phyloP scores from a whole-genome alignment of 2,888 invertebrate genomes.

The Gasteruption jaculator region DNA sequence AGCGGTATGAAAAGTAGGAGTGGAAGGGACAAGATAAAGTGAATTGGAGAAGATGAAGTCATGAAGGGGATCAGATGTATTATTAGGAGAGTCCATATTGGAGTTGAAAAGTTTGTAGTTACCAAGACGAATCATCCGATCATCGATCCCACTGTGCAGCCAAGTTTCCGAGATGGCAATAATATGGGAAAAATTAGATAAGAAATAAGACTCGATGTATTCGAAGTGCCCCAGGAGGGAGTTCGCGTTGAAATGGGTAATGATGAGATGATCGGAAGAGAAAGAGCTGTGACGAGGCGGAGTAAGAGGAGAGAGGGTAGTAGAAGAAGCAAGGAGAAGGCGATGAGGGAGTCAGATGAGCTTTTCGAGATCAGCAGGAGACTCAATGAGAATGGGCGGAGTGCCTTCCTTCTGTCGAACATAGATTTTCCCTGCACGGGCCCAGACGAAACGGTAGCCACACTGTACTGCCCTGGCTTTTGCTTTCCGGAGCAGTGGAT shows the following conservation, averaged over 20 bases:
- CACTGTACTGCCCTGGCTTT: background rate
- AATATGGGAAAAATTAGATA: too few relatives aligned
- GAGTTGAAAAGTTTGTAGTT: too few relatives aligned
- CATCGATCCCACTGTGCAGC: too few relatives aligned
- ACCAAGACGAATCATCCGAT: background rate
- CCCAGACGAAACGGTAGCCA: constrained; percentile 7
- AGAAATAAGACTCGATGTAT: background rate
- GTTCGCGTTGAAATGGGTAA: too few relatives aligned
- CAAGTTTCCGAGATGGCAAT: too few relatives aligned
- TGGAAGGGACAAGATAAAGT: too few relatives aligned
- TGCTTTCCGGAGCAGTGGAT: background rate
- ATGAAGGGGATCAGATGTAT: too few relatives aligned
- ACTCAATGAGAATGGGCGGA: background rate
- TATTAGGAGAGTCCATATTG: too few relatives aligned
- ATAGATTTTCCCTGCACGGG: background rate
- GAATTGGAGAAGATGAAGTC: too few relatives aligned
- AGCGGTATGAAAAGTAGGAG: too few relatives aligned
- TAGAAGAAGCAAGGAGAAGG: background rate
- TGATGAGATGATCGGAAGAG: background rate
- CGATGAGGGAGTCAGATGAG: too few relatives aligned
- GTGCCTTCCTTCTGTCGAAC: background rate
- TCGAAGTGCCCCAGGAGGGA: too few relatives aligned
- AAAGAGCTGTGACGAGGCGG: background rate
- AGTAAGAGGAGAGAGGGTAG: background rate
- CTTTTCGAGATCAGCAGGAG: background rate